These are phyloP conservation scores for Maniola hyperantus DNA, from an alignment of 2,888 invertebrate species.

Conservation along the genomic window DNA sequence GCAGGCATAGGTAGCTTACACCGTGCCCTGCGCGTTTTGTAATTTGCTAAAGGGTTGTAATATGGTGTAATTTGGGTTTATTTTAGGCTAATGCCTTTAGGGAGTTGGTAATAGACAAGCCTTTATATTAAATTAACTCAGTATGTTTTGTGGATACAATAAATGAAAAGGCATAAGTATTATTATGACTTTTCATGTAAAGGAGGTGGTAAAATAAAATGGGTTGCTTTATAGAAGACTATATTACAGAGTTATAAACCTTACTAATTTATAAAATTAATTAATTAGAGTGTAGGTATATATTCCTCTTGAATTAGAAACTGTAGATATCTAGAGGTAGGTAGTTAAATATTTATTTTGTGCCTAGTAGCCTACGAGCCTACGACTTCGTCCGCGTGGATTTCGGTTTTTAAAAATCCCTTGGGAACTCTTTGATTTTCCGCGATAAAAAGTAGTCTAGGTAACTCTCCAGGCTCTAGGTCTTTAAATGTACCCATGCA, in stretches of 20 bases:
- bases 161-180: not conserved
- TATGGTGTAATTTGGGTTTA: slow-evolving; percentile 19
- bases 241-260: not conserved
- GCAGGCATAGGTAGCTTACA: slow-evolving; percentile 4
- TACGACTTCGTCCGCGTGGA: too few relatives aligned
- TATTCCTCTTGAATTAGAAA: not conserved
- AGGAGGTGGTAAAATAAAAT: not conserved
- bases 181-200: not conserved
- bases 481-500: too few relatives aligned
- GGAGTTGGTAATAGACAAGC: slow-evolving; percentile 4
- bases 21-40: slow-evolving; percentile 10
- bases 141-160: not conserved
- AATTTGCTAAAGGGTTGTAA: slow-evolving; percentile 26
- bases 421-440: too few relatives aligned
- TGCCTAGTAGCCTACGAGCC: too few relatives aligned
- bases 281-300: not conserved
- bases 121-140: slow-evolving; percentile 14
- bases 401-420: too few relatives aligned
- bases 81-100: slow-evolving; percentile 14
- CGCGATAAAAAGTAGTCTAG: too few relatives aligned
- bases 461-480: too few relatives aligned
- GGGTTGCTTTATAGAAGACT: not conserved
- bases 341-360: too few relatives aligned
- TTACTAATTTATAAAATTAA: not conserved
- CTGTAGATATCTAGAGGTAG: too few relatives aligned